phyloP scores from a whole-genome alignment of 2,797 vertebrate genomes.

The Ctenopoma kingsleyae region DNA sequence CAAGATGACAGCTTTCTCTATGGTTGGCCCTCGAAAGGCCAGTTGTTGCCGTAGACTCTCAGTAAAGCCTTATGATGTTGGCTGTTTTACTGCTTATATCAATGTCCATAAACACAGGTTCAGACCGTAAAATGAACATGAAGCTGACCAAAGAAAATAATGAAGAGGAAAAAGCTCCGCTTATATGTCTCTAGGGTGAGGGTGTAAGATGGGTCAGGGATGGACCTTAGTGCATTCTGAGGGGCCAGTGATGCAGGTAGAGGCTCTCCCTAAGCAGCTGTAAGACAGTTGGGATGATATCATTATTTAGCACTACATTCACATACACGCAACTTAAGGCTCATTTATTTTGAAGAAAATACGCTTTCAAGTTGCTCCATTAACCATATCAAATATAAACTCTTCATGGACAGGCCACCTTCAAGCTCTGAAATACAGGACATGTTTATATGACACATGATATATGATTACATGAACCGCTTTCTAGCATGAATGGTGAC shows the following conservation, averaged over 20 bases:
- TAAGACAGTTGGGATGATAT: constrained; percentile 71
- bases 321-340: constrained; percentile 55
- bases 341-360: constrained; percentile 70
- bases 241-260: constrained; percentile 51
- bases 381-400: constrained; percentile 66
- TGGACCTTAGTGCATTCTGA: constrained; percentile 46
- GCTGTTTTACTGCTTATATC: constrained; percentile 52
- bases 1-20: constrained; percentile 35
- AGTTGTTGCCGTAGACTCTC: constrained; percentile 46
- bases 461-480: constrained; percentile 67
- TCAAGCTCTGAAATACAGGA: constrained; percentile 46
- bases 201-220: constrained; percentile 51
- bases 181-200: constrained; percentile 74
- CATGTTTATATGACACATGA: constrained; percentile 72
- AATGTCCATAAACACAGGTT: constrained; percentile 69
- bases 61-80: constrained; percentile 55
- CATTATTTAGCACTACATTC: constrained; percentile 67
- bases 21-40: constrained; percentile 33
- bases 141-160: constrained; percentile 75
- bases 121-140: constrained; percentile 66
- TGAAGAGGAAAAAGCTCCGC: constrained; percentile 54
- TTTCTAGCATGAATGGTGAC: constrained; percentile 17
- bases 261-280: constrained; percentile 60
- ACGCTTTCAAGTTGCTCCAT: constrained; percentile 56
- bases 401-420: constrained; percentile 43